Base-by-base conservation (phyloP, 1,140 invertebrate genomes). In the Phthorimaea operculella region DNA sequence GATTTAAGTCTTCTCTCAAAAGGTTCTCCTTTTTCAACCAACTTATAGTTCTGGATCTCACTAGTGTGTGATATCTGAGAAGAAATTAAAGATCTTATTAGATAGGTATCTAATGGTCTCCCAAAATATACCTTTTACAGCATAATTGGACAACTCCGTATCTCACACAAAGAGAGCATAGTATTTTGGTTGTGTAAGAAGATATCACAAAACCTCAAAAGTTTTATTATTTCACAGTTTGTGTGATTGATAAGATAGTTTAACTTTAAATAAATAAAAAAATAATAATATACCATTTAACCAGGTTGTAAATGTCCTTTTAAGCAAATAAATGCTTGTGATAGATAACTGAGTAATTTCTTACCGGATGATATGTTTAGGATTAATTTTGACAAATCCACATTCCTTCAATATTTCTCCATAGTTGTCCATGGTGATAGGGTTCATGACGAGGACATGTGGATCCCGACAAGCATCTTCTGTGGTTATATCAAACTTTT, bases 401-500 rank as follows among this genome's bases (percentile, higher is more conserved):
- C 87, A 88, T 72, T 89, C 88, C 54, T 68, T 72, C 4, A 89
- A 66, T 39, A 88, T 87, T 63, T 79, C 83, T 51, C 83, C 83
- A 62, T 88, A 86, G 68, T 88, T 88, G 12, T 85, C 80, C 55
- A 88, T 70, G 33, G 86, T 87, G 52, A 86, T 75, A 6, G 79
- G 74, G 59, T 87, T 87, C 68, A 87, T 86, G 44, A 80, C 81
- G 39, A 89, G 85, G 6, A 88, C 68, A 74, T 87, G 86, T n/a
- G 85, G 86, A 54, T 88, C 74, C 10, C 72, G 17, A 16, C 86
- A 72, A 6, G 87, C 87, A 28, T 87, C 83, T 28, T 79, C 60
- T 0, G 79, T 62, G 12, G 66, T 78, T 18, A 87, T 79, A 9
- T 60, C 63, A 62, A 82, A 83, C 51, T 79, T 80, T 15, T 63